A percentile compares a stretch with the other conserved stretches of the same genome.
These are phyloP conservation scores for Chondrosia reniformis DNA, from an alignment of 37 sponge, comb jelly and placozoan species.

Conservation along the genomic window DNA sequence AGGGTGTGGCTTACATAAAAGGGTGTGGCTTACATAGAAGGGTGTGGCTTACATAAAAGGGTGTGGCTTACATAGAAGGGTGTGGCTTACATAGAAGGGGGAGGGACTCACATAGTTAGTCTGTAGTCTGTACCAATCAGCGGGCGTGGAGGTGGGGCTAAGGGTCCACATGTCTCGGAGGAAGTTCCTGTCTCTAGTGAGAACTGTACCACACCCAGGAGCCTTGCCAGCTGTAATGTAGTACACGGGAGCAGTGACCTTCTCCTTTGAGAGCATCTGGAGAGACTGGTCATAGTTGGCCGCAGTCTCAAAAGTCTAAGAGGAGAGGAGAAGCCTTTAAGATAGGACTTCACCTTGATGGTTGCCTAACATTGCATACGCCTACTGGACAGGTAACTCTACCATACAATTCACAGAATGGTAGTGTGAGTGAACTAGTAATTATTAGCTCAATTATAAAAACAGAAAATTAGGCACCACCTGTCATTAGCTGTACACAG, in stretches of 20 bases:
- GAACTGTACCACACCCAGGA: conserved; percentile 42
- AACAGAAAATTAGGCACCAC: not conserved
- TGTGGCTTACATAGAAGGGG: too few relatives aligned
- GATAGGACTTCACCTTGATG: too few relatives aligned
- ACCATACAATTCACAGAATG: too few relatives aligned
- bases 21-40: too few relatives aligned
- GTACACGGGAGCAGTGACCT: conserved; percentile 60
- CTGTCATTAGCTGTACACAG: not conserved
- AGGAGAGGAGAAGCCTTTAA: not conserved
- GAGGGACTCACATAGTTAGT: conserved; percentile 74
- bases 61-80: too few relatives aligned
- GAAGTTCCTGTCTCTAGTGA: conserved; percentile 48
- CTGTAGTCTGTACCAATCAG: conserved; percentile 64
- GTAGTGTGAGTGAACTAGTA: not conserved
- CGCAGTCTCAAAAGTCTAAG: conserved; percentile 27
- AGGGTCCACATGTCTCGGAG: conserved; percentile 26
- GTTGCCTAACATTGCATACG: too few relatives aligned
- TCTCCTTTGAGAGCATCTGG: conserved; percentile 13
- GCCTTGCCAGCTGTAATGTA: conserved; percentile 53
- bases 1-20: too few relatives aligned
- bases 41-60: too few relatives aligned
- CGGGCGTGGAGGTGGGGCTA: not conserved
- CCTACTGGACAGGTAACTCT: too few relatives aligned
- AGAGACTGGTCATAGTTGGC: conserved; percentile 36
- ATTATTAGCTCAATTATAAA: not conserved